A percentile compares a stretch with the other conserved stretches of the same genome.
Evolutionary conservation across 2,113 vertebrate genomes (phyloP).

Genomic region (Stigmatopora nigra): DNA sequence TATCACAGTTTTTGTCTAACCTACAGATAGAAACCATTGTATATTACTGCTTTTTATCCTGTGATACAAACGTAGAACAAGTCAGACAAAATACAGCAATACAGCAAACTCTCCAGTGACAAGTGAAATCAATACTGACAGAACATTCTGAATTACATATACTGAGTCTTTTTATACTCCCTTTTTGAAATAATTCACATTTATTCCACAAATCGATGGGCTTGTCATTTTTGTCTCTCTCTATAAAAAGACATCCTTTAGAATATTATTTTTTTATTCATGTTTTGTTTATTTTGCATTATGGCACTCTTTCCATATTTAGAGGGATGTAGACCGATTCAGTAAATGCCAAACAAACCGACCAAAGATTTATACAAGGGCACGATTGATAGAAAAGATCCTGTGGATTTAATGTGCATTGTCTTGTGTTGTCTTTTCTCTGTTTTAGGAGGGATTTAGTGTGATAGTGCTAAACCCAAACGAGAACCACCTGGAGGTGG

Average conservation of each 20-base stretch:
- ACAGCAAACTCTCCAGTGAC: not conserved
- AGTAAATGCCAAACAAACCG: not conserved
- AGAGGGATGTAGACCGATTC: not conserved
- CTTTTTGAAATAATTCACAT: not conserved
- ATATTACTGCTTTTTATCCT: not conserved
- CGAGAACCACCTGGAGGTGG: constrained; percentile 94
- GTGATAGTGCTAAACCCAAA: constrained; percentile 97
- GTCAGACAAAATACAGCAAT: too few relatives aligned
- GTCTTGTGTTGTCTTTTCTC: constrained; percentile 31
- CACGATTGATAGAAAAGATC: not conserved
- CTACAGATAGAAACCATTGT: not conserved
- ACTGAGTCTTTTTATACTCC: not conserved
- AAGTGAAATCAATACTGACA: not conserved
- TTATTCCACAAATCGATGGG: not conserved
- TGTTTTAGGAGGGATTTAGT: constrained; percentile 85
- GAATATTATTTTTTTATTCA: too few relatives aligned
- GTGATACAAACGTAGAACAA: not conserved
- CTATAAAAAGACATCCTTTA: too few relatives aligned
- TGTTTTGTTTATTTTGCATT: not conserved
- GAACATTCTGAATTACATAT: not conserved
- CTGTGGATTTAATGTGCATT: constrained; percentile 1
- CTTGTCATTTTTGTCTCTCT: too few relatives aligned
- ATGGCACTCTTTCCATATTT: not conserved
- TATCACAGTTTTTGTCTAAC: constrained; percentile 3
- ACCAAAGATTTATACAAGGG: not conserved